Evolutionary conservation across 2,888 invertebrate species (phyloP), one percentile per base, ranked within the genome.

Genomic region (Meandrusa payeni): DNA sequence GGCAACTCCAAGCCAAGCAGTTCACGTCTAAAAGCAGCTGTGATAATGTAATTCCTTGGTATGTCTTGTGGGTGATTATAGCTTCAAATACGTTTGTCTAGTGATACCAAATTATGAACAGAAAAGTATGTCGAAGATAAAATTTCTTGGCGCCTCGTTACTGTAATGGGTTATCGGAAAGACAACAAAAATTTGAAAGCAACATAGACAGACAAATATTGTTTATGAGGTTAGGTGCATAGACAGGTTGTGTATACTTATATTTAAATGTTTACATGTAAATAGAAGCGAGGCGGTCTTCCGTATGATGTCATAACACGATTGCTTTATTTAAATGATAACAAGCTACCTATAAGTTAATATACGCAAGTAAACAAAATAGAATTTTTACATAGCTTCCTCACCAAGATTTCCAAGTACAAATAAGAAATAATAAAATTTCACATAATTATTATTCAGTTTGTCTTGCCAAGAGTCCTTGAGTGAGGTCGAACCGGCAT

Each of bases 1-100:
- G 43, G 36, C 41, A 47, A 43, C 48, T 49, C 48, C n/a, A 50
- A 42, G 20, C 32, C 27, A 27, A 37, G 27, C n/a, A 20, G 7
- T 24, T 6, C 2, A 4, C 22, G 15, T 24, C 23, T 33, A 9
- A 34, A 44, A 39, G 19, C 44, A 44, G 33, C 37, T 43, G 37
- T 27, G 44, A 42, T 31, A 39, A 27, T 15, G 12, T 17, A 12
- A 10, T 24, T n/a, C n/a, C n/a, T n/a, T n/a, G 12, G 31, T 20
- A 32, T 10, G 10, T 32, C 12, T 33, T 41, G 5, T 27, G 24
- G 6, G 19, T 3, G 9, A 5, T 27, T 23, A 38, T 31, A 7
- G 17, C 22, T 10, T 23, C 7, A 37, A 32, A 26, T 11, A 41
- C 31, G 9, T 44, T 39, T 34, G 22, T n/a, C 17, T 10, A 17